These are phyloP conservation scores for Pachyramphus minor DNA, from an alignment of 2,113 vertebrate species.

Conservation along the genomic window DNA sequence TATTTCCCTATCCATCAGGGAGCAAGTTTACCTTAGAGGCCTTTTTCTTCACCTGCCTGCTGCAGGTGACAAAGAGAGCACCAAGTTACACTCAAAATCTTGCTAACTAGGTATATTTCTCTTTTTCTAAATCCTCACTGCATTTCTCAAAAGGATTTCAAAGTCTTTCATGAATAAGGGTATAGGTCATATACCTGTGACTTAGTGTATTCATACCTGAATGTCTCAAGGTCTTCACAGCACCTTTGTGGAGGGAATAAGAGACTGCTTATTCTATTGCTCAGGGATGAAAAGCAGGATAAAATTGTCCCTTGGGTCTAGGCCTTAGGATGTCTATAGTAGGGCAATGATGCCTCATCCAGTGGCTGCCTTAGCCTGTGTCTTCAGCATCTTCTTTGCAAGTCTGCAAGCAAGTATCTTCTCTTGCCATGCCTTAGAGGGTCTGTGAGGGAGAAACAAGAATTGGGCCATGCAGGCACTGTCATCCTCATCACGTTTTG, in stretches of 20 bases:
- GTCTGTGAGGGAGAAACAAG: neutral
- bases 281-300: neutral
- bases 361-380: neutral
- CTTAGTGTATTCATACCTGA: neutral
- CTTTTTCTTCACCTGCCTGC: neutral
- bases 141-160: neutral
- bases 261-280: neutral
- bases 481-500: neutral
- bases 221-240: neutral
- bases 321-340: neutral
- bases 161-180: neutral
- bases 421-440: neutral
- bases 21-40: neutral
- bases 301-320: neutral
- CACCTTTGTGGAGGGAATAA: neutral
- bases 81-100: neutral
- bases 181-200: neutral
- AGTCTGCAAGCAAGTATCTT: too few species aligned
- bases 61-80: neutral
- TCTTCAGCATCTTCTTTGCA: neutral
- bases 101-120: neutral
- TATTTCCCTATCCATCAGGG: neutral
- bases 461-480: accelerated
- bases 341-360: neutral
- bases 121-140: neutral